Base-by-base conservation (phyloP, 2,113 vertebrate genomes). In the Cephalopholis sonnerati region DNA sequence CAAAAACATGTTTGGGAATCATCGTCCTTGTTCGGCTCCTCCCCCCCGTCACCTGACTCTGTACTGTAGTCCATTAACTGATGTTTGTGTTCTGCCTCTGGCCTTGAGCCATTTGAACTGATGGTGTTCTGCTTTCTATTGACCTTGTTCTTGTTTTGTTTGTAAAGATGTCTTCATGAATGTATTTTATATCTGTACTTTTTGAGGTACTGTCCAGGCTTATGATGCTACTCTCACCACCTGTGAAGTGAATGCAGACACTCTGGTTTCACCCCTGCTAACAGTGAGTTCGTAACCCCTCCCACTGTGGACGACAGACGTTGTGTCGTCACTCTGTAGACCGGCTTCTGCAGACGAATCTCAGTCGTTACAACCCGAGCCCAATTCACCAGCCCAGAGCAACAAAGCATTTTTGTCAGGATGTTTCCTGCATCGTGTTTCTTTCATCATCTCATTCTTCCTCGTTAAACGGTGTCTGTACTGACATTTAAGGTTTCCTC, bases 101-200 rank as follows among this genome's bases (percentile, higher is more conserved):
- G 63, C 54, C 66, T 80, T 64, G 68, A 87, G 77, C 81, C 80
- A 36, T 85, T 83, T 51, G 78, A 91, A 70, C 82, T 39, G 77
- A 81, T 72, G 87, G 79, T 83, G 75, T 77, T 79, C 82, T 89
- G 87, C 85, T 92, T 79, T 65, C 16, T 72, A 9, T 78, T 48
- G 69, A 90, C 44, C 44, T 50, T 72, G 54, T 85, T 74, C 70
- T 75, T 74, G 16, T 87, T 82, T 88, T 57, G 41, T 89, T 90
- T 88, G 61, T 84, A 25, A 70, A 82, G 58, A 88, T 64, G 88
- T 92, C 82, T 89, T 85, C 85, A 93, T 95, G 94, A 94, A 95
- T 95, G 94, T 95, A 95, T 94, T 95, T 93, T 90, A 62, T 91
- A 50, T 74, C 54, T 77, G 69, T 86, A 68, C 65, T 91, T 84